A percentile compares a stretch with the other conserved stretches of the same genome.
Evolutionary conservation across 2,797 vertebrate genomes (phyloP).

Genomic region (Petrocephalus schoutedeni): DNA sequence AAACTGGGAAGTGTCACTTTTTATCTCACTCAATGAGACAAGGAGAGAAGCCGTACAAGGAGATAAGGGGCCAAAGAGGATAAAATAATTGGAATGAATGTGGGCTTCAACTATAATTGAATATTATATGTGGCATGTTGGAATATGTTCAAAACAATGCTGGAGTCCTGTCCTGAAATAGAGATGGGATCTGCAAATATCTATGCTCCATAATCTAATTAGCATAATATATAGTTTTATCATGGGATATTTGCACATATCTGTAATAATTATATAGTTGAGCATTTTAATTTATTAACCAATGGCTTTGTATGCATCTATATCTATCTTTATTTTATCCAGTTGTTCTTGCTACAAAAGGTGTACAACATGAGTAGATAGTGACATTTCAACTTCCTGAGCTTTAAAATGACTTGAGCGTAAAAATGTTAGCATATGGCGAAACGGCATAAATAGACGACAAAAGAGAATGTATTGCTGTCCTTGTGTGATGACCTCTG

Average conservation of each 20-base stretch:
- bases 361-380: not conserved
- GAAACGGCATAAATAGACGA: not conserved
- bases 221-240: not conserved
- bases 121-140: slow-evolving; percentile 8
- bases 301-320: not conserved
- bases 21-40: slow-evolving; percentile 5
- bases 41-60: not conserved
- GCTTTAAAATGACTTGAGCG: not conserved
- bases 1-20: not conserved
- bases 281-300: slow-evolving; percentile 4
- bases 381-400: not conserved
- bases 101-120: not conserved
- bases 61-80: not conserved
- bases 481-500: slow-evolving; percentile 45
- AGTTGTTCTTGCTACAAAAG: not conserved
- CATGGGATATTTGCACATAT: not conserved
- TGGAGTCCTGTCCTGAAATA: not conserved
- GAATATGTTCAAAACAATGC: slow-evolving; percentile 2
- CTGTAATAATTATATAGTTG: not conserved
- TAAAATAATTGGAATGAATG: not conserved
- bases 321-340: not conserved
- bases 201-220: not conserved
- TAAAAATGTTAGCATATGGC: not conserved
- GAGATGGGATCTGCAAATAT: not conserved
- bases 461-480: slow-evolving; percentile 20